Evolutionary conservation across 2,797 vertebrate genomes (phyloP).

Genomic region (Cynodonichthys magdalenae): DNA sequence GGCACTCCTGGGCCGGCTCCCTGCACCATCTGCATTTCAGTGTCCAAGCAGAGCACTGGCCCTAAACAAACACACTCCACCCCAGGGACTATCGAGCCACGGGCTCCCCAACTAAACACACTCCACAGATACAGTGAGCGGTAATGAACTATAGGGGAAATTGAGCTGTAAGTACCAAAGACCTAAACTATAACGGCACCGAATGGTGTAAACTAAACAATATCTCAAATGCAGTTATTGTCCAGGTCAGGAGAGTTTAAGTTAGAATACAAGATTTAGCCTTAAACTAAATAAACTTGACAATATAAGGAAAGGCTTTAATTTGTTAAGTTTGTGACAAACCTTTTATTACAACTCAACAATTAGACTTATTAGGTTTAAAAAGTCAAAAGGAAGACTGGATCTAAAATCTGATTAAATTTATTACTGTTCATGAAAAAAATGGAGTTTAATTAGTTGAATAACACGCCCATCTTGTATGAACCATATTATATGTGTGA

Average conservation of each 20-base stretch:
- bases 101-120: conserved; percentile 63
- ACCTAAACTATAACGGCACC: conserved; percentile 29
- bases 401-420: neutral
- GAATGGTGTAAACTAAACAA: conserved; percentile 10
- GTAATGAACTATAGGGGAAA: conserved; percentile 68
- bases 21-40: conserved; percentile 82
- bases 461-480: no score
- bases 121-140: conserved; percentile 56
- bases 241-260: conserved; percentile 4
- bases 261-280: no score
- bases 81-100: conserved; percentile 70
- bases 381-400: neutral
- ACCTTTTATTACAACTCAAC: neutral
- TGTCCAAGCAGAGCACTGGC: conserved; percentile 79
- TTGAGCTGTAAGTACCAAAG: conserved; percentile 65
- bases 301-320: no score
- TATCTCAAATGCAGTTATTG: conserved; percentile 19
- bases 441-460: no score
- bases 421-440: no score
- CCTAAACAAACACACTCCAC: conserved; percentile 81
- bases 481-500: no score
- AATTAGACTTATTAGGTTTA: neutral
- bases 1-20: conserved; percentile 87
- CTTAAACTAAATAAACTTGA: neutral
- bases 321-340: no score